These are phyloP conservation scores for Nematopogon swammerdamellus DNA, from an alignment of 2,888 invertebrate species.

Conservation along the genomic window DNA sequence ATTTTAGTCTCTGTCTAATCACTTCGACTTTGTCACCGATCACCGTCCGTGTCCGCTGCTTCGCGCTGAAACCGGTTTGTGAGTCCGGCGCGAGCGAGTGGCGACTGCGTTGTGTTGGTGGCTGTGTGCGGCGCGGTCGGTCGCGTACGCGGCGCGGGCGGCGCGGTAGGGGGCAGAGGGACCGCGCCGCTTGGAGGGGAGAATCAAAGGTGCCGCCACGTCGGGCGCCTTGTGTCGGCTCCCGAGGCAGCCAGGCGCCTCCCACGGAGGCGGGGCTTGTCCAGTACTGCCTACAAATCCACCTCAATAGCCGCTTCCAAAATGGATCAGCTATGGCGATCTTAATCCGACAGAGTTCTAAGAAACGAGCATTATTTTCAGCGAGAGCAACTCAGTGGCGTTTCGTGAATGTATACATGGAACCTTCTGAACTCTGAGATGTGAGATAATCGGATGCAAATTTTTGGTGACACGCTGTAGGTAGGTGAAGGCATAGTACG, in stretches of 20 bases:
- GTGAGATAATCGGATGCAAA: slow-evolving; percentile 29
- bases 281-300: slow-evolving; percentile 48
- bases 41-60: neutral
- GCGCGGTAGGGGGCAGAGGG: slow-evolving; percentile 21
- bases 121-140: slow-evolving; percentile 46
- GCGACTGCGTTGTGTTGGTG: slow-evolving; percentile 49
- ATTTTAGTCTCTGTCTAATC: no score
- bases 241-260: slow-evolving; percentile 46
- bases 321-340: no score
- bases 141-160: slow-evolving; percentile 29
- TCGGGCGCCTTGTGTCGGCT: no score
- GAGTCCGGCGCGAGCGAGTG: slow-evolving; percentile 51
- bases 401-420: slow-evolving; percentile 7
- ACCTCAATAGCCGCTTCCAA: neutral
- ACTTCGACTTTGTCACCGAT: neutral
- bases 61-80: slow-evolving; percentile 35
- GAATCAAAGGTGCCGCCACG: slow-evolving; percentile 46
- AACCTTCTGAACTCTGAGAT: slow-evolving; percentile 22
- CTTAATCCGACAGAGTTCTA: slow-evolving; percentile 29
- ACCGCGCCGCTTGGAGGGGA: slow-evolving; percentile 17
- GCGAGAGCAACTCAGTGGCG: slow-evolving; percentile 22
- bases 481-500: slow-evolving; percentile 39
- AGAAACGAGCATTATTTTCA: slow-evolving; percentile 5
- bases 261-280: slow-evolving; percentile 47
- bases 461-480: slow-evolving; percentile 46